These are phyloP conservation scores for Turritopsis dohrnii DNA, from an alignment of 30 jellyfish, hydroid and myxozoan genomes.

Conservation along the genomic window DNA sequence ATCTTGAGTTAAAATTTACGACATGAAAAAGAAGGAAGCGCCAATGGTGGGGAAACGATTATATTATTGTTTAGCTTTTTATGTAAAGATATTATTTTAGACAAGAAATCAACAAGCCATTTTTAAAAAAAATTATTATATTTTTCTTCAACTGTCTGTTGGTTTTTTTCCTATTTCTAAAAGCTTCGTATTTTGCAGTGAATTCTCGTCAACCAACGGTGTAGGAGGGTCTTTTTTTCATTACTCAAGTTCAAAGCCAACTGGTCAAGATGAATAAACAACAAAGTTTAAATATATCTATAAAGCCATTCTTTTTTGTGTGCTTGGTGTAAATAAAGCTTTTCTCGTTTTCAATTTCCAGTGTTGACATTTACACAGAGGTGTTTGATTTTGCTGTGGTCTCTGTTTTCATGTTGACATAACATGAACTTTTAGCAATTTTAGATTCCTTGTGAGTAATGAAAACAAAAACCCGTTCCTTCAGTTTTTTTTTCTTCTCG, in stretches of 20 bases:
- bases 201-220: not conserved
- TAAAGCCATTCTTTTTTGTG: constrained; percentile 14
- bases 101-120: no score
- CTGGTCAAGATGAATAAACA: constrained; percentile 19
- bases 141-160: not conserved
- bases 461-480: not conserved
- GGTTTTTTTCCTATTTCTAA: not conserved
- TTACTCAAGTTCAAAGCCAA: constrained; percentile 3
- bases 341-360: not conserved
- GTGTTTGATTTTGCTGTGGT: constrained; percentile 8
- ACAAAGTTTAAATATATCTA: not conserved
- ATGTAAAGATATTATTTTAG: no score
- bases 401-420: not conserved
- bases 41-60: not conserved
- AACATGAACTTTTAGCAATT: not conserved
- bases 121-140: no score
- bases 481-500: not conserved
- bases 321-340: constrained; percentile 9
- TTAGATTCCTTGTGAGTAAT: not conserved
- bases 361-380: constrained; percentile 9
- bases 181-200: no score
- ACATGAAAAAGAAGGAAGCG: not conserved
- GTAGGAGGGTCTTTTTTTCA: constrained; percentile 2
- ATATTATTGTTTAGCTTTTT: not conserved
- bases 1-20: no score